Base-by-base conservation (phyloP, 1,140 invertebrate genomes). In the Euura saliciscinereae region DNA sequence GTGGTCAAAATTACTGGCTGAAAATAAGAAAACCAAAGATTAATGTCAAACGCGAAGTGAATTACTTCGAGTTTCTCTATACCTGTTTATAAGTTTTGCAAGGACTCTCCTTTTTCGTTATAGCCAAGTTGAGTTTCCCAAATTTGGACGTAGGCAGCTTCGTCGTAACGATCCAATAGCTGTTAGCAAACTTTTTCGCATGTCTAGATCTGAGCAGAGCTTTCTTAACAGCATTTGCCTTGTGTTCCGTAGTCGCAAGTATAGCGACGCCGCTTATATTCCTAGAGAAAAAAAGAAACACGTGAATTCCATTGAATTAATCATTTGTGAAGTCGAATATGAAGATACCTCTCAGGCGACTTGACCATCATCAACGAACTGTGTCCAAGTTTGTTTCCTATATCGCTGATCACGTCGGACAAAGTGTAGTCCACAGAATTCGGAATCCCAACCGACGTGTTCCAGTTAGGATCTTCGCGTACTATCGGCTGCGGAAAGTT, bases 271-370 rank as follows among this genome's bases (percentile, higher is more conserved):
- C 85, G 73, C 69, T 81, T 71, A 80, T 81, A 70, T 76, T 84
- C 43, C 85, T 86, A 65, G 13, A 42, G 45, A 69, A 46, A 4
- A 7, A 42, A 65, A 68, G 13, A 67, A 75, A 68, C 44, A 68
- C 44, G 45, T 71, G 44, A 43, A 43, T 66, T 4, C 42, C 8
- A 68, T 43, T 65, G 44, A 3, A 13, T 10, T 4, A 45, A 28
- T 44, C 2, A 70, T n/a, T 43, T 11, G 43, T 44, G 44, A 51
- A 46, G 59, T 68, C 4, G 28, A 59, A 59, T 69, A 6, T 3
- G 66, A n/a, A 66, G 45, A 70, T 81, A 87, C 86, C 80, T 86
- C 77, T 88, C 85, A 11, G 85, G 75, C 43, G 75, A 72, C 75
- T 75, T 83, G 1, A 79, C 65, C 64, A 86, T 44, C 8, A 46